A percentile compares a stretch with the other conserved stretches of the same genome.
phyloP scores from a whole-genome alignment of 2,888 invertebrate species.

The Theretra japonica region DNA sequence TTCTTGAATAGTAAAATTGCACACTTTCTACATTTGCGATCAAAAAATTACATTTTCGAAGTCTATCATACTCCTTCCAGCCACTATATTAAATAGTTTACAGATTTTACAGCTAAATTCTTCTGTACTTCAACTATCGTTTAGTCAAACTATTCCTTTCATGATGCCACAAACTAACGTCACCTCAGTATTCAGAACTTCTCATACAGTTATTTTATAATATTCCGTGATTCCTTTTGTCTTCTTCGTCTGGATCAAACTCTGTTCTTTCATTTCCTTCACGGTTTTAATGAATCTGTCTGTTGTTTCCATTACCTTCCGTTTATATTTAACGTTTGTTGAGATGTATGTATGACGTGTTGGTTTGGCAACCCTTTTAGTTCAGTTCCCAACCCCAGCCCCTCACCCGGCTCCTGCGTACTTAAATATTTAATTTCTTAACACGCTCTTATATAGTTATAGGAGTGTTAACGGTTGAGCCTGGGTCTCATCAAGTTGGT shows the following conservation, averaged over 20 bases:
- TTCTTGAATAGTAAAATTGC: background rate
- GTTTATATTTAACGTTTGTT: too few species aligned
- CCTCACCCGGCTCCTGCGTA: background rate
- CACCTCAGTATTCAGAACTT: too few species aligned
- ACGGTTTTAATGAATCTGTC: too few species aligned
- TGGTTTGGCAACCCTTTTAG: background rate
- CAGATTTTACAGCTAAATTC: too few species aligned
- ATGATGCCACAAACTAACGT: too few species aligned
- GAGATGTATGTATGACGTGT: background rate
- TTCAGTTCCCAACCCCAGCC: background rate
- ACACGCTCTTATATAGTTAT: background rate
- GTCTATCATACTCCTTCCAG: background rate
- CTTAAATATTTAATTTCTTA: background rate
- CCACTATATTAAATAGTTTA: too few species aligned
- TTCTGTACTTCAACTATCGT: too few species aligned
- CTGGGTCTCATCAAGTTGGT: conserved; percentile 24
- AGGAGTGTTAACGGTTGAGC: conserved; percentile 7
- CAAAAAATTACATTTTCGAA: background rate
- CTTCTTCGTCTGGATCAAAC: background rate
- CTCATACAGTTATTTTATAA: too few species aligned
- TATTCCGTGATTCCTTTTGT: background rate
- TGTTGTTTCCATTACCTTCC: too few species aligned
- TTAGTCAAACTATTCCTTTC: too few species aligned
- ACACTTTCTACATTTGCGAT: background rate
- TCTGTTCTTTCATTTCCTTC: too few species aligned